These are phyloP conservation scores for Watersipora subatra DNA, from an alignment of 1,140 invertebrate genomes.

Conservation along the genomic window DNA sequence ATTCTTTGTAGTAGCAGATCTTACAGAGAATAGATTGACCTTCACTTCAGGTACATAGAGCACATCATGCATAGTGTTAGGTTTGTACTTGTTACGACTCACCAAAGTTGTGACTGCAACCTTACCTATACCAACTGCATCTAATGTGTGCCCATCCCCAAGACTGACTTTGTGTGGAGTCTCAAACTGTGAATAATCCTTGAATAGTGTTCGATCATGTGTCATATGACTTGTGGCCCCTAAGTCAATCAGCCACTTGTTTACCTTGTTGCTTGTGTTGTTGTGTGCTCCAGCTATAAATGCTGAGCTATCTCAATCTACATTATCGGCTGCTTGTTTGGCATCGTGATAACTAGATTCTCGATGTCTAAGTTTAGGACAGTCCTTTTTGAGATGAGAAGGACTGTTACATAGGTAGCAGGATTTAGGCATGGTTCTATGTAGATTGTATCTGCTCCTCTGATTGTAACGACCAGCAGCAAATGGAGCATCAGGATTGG, in stretches of 20 bases:
- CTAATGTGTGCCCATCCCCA: background rate
- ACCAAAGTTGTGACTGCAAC: background rate
- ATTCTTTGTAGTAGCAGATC: background rate
- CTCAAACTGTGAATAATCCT: background rate
- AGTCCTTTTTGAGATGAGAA: background rate
- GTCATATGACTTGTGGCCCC: constrained; percentile 6
- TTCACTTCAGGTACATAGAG: constrained; percentile 8
- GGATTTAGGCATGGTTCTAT: background rate
- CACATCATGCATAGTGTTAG: constrained; percentile 1
- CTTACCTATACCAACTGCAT: background rate
- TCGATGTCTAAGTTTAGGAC: background rate
- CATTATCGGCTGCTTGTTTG: background rate
- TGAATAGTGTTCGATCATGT: background rate
- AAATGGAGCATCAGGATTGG: background rate
- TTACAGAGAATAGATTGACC: constrained; percentile 8
- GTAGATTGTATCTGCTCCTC: background rate
- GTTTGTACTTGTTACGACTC: background rate
- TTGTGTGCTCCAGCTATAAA: background rate
- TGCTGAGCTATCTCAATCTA: background rate
- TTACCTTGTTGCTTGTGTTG: background rate
- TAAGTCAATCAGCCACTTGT: constrained; percentile 7
- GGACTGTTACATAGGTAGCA: background rate
- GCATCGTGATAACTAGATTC: background rate
- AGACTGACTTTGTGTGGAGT: background rate
- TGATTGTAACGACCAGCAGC: background rate